Evolutionary conservation across 2,888 invertebrate genomes (phyloP).

Genomic region (Drosophila neonasuta): DNA sequence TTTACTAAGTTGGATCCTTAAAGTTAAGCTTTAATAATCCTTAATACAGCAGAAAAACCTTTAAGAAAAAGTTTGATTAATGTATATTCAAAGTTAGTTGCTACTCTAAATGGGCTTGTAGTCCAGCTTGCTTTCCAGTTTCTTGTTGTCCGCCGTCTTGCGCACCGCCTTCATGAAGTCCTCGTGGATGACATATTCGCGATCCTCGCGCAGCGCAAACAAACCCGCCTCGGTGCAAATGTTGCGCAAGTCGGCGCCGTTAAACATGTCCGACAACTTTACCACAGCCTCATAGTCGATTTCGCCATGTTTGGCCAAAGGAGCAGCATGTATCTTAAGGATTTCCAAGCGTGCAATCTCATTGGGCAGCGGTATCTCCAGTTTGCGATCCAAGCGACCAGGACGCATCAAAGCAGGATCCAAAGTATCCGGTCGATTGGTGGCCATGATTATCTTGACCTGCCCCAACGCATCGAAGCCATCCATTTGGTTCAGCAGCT

Average conservation of each 20-base stretch:
- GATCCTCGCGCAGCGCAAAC: slow-evolving; percentile 92
- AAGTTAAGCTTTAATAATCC: too few relatives aligned
- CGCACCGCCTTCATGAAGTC: slow-evolving; percentile 99
- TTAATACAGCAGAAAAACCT: too few relatives aligned
- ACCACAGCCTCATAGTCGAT: slow-evolving; percentile 99
- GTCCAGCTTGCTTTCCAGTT: slow-evolving; percentile 98
- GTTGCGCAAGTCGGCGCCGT: slow-evolving; percentile 98
- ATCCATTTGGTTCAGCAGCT: slow-evolving; percentile 98
- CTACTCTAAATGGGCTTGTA: slow-evolving; percentile 95
- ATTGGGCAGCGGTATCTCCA: slow-evolving; percentile 98
- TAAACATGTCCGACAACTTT: slow-evolving; percentile 98
- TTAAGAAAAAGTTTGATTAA: too few relatives aligned
- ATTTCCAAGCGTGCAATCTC: slow-evolving; percentile 97
- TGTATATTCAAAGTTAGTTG: not conserved
- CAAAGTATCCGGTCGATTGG: slow-evolving; percentile 98
- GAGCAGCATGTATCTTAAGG: slow-evolving; percentile 96
- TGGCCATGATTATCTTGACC: slow-evolving; percentile 99
- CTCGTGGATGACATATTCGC: slow-evolving; percentile 97
- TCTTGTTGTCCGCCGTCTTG: slow-evolving; percentile 99
- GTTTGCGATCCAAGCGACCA: slow-evolving; percentile 97
- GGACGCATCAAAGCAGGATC: slow-evolving; percentile 98
- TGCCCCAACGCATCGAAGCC: slow-evolving; percentile 98
- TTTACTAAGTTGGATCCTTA: too few relatives aligned
- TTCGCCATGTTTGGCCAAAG: slow-evolving; percentile 98
- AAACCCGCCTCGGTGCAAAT: slow-evolving; percentile 99